Base-by-base conservation (phyloP, 2,797 vertebrate genomes). In the Anomalospiza imberbis region DNA sequence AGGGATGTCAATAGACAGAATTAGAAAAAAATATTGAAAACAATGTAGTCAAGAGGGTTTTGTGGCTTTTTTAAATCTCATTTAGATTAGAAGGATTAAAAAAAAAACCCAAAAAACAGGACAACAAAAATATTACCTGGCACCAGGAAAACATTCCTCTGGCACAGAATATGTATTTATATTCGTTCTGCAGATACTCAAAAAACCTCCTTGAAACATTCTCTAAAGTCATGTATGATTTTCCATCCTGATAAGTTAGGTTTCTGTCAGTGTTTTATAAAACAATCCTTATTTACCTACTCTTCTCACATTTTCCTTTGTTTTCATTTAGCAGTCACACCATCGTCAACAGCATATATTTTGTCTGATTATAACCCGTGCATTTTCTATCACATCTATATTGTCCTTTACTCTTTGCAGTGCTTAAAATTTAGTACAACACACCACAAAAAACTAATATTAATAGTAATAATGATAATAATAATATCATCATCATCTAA, bases 141-240 rank as follows among this genome's bases (percentile, higher is more conserved):
- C 82, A 94, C 42, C 12, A 78, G 22, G 38, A 94, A 90, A 95
- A 54, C 79, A 75, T 84, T 95, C 86, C 86, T 94, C 74, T 93
- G 83, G 88, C 85, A 88, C 2, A 7, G 38, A 68, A 75, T 34
- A 77, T 0, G 0, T 57, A 57, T 53, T 89, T n/a, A 44, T 17
- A 4, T 44, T 95, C 58, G 55, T 88, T 81, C 28, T 50, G 58
- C 25, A 74, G 13, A 68, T 75, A 81, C 22, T 78, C 29, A n/a
- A 75, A 44, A 88, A 91, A 9, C 9, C 44, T 72, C 29, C 62
- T 81, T 74, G 50, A 86, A 88, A 65, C 17, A 50, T 40, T 77
- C 50, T 40, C 62, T 88, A 5, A 57, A 84, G 21, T 65, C 58
- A 90, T 26, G 32, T 13, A 58, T 17, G 73, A 94, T 81, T 88